Evolutionary conservation across 2,888 invertebrate species (phyloP).

Genomic region (Habroteleia sp.): DNA sequence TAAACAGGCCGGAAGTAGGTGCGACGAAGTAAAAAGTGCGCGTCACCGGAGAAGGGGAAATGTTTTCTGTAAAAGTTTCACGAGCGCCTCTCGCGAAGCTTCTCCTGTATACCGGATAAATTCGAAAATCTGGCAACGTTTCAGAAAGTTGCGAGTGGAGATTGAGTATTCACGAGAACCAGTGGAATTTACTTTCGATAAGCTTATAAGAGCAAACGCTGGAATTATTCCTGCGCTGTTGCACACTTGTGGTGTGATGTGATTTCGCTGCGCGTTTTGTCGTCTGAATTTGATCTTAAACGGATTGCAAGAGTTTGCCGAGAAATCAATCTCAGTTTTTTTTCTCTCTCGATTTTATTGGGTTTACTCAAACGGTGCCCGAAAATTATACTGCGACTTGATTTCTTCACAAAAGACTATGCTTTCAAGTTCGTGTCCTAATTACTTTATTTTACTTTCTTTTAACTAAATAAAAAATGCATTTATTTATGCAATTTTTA

Average conservation of each 20-base stretch:
- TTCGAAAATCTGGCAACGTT: conserved; percentile 63
- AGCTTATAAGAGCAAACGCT: conserved; percentile 64
- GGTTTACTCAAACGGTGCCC: background rate
- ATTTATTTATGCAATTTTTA: too few relatives aligned
- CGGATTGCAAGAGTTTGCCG: conserved; percentile 59
- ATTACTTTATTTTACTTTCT: too few relatives aligned
- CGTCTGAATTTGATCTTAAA: conserved; percentile 61
- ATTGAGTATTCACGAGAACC: conserved; percentile 62
- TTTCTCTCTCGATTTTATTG: conserved; percentile 9
- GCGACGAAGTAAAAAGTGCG: conserved; percentile 46
- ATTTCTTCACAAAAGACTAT: too few relatives aligned
- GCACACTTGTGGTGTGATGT: conserved; percentile 62
- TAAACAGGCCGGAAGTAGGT: conserved; percentile 54
- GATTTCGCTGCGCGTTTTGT: conserved; percentile 59
- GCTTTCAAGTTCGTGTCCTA: too few relatives aligned
- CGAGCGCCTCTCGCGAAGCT: conserved; percentile 50
- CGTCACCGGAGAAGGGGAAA: conserved; percentile 13
- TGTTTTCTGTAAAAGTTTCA: conserved; percentile 57
- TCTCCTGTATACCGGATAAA: conserved; percentile 59
- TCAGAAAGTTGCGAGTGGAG: conserved; percentile 57
- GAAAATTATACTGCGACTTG: background rate
- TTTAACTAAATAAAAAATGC: too few relatives aligned
- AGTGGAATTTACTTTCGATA: conserved; percentile 62
- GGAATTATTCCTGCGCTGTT: conserved; percentile 60
- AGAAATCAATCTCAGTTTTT: conserved; percentile 57